Percentiles rank a stretch among this genome's conserved stretches.
Conservation (phyloP, 2,888 invertebrate species). For the Ganaspis brasiliensis region DNA sequence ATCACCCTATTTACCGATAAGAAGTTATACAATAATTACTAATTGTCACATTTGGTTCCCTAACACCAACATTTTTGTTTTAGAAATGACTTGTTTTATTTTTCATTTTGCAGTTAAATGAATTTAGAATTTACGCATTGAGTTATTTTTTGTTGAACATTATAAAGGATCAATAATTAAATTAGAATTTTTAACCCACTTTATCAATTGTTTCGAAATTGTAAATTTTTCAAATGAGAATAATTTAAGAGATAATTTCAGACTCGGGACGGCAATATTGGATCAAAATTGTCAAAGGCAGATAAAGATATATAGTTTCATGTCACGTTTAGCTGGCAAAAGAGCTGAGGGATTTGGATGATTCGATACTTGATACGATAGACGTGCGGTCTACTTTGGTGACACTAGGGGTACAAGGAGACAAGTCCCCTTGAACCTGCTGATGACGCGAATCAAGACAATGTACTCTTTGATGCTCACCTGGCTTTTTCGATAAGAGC, state of each 20-base stretch:
- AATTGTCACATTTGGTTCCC: too few relatives aligned
- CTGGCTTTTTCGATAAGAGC: conserved; percentile 71
- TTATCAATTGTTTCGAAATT: too few relatives aligned
- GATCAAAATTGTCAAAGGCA: conserved; percentile 13
- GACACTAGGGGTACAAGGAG: conserved; percentile 65
- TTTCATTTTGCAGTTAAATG: too few relatives aligned
- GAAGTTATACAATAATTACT: neutral
- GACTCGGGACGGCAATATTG: too few relatives aligned
- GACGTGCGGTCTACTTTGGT: conserved; percentile 57
- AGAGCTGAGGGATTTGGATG: conserved; percentile 8
- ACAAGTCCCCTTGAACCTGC: conserved; percentile 72
- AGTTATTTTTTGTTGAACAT: too few relatives aligned
- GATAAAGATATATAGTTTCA: conserved; percentile 10
- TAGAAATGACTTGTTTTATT: too few relatives aligned
- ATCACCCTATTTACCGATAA: neutral
- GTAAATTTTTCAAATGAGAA: too few relatives aligned
- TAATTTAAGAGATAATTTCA: too few relatives aligned
- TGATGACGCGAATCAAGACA: conserved; percentile 76
- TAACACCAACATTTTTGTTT: too few relatives aligned
- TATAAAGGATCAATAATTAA: too few relatives aligned
- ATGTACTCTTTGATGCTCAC: conserved; percentile 76
- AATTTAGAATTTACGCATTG: too few relatives aligned
- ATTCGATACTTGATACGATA: conserved; percentile 57
- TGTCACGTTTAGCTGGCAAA: conserved; percentile 22
- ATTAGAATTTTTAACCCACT: too few relatives aligned